Base-by-base conservation (phyloP, 2,113 vertebrate genomes). In the Diglossa brunneiventris region DNA sequence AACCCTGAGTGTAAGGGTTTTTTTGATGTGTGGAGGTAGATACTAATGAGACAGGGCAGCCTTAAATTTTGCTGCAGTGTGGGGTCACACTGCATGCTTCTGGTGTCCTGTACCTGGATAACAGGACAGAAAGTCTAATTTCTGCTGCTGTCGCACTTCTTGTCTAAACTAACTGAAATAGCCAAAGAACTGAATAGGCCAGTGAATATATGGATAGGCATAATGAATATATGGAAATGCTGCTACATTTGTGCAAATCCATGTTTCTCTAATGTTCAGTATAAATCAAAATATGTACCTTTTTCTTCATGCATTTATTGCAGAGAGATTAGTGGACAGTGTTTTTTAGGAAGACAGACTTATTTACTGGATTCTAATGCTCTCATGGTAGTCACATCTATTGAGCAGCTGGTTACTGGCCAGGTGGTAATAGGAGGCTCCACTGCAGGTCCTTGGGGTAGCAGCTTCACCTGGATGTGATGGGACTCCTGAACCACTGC, bases 201-300 rank as follows among this genome's bases (percentile, higher is more conserved):
- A 69, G 10, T 35, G 33, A 47, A 14, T 47, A n/a, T 47, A 26
- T n/a, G 31, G 22, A n/a, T 18, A n/a, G 63, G 12, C 33, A 28
- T 5, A 31, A 41, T n/a, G 37, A 88, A n/a, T 39, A 39, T 18
- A 26, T 2, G 6, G 21, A 85, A 79, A 10, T 18, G 11, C 58
- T 73, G 30, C 24, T 64, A 17, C 0, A 1, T n/a, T 15, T 67
- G 2, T 66, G 31, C 13, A 83, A 59, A 69, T 56, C 46, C 41
- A 2, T 3, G 5, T 17, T 83, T 7, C 14, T 92, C 30, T 37
- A 49, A 6, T 1, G 0, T 46, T 53, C 1, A 7, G 46, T 63
- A 35, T 37, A 55, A 68, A 74, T 78, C 7, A 67, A 82, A 62
- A 24, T 39, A 26, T 46, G 66, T 87, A 7, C 8, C 7, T 39